phyloP scores from a whole-genome alignment of 2,113 vertebrate species.

The Corythaixoides concolor region DNA sequence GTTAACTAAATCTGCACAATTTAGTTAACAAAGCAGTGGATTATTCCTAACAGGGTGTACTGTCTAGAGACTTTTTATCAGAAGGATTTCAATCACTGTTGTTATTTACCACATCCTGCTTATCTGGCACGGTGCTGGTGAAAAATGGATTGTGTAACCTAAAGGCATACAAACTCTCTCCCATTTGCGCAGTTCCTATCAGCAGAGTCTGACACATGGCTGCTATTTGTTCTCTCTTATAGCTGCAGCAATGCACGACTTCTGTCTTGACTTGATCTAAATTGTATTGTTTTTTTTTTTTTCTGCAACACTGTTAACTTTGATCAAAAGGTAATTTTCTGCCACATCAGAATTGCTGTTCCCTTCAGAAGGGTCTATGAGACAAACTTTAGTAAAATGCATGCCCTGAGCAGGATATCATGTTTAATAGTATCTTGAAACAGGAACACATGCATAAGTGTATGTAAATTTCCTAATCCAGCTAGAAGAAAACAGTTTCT shows the following conservation, averaged over 20 bases:
- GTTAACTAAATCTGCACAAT: neutral
- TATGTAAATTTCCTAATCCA: neutral
- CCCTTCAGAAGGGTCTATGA: neutral
- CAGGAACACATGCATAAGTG: fast-evolving
- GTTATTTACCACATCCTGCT: neutral
- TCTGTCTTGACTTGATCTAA: neutral
- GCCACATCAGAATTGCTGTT: neutral
- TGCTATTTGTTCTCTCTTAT: neutral
- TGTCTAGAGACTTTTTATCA: neutral
- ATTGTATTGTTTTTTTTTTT: fast-evolving
- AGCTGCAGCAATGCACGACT: neutral
- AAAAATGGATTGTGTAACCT: neutral
- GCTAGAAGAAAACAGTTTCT: neutral
- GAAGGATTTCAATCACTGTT: neutral
- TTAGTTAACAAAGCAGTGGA: neutral
- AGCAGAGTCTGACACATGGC: neutral
- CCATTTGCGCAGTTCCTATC: neutral
- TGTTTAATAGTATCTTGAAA: neutral
- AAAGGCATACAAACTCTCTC: neutral
- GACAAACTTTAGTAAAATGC: neutral
- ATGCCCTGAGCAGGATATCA: neutral
- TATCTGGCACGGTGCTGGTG: neutral
- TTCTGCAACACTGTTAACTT: neutral
- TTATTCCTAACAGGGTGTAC: neutral
- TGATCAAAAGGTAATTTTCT: neutral